Percentiles rank a stretch among this genome's conserved stretches.
Conservation (phyloP, 2,888 invertebrate genomes). For the Minunthozetes semirufus region DNA sequence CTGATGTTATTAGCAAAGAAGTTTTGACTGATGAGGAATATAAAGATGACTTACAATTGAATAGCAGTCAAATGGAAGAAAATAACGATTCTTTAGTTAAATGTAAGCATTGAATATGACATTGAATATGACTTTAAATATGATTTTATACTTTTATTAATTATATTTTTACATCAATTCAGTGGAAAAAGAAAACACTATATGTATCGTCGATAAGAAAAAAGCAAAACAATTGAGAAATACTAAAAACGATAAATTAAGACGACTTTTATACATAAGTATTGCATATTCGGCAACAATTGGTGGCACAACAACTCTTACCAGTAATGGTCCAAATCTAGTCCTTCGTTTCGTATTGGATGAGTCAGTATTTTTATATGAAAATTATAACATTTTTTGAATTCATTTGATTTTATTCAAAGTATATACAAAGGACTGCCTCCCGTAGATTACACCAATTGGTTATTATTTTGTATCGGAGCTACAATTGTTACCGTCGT, state of each 20-base stretch:
- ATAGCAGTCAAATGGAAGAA: not conserved
- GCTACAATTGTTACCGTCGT: conserved; percentile 32
- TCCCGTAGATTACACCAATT: conserved; percentile 36
- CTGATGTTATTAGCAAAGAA: conserved; percentile 37
- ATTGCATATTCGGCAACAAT: conserved; percentile 37
- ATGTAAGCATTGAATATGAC: not conserved
- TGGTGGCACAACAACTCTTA: conserved; percentile 36
- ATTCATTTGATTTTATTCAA: not conserved
- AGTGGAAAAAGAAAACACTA: not conserved
- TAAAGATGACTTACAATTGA: not conserved
- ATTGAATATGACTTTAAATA: too few relatives aligned
- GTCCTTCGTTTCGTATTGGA: conserved; percentile 35
- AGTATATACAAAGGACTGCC: conserved; percentile 26
- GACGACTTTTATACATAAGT: conserved; percentile 29
- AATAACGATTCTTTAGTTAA: not conserved
- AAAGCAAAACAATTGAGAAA: not conserved
- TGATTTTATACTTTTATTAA: not conserved
- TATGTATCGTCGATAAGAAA: not conserved
- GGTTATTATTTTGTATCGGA: conserved; percentile 35
- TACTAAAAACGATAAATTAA: conserved; percentile 6
- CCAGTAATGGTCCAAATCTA: conserved; percentile 37
- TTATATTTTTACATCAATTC: not conserved
- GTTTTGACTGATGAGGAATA: conserved; percentile 13
- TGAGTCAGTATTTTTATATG: conserved; percentile 26
- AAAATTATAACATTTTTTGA: not conserved